phyloP scores from a whole-genome alignment of 1,140 invertebrate species.

The Medauroidea extradentata region DNA sequence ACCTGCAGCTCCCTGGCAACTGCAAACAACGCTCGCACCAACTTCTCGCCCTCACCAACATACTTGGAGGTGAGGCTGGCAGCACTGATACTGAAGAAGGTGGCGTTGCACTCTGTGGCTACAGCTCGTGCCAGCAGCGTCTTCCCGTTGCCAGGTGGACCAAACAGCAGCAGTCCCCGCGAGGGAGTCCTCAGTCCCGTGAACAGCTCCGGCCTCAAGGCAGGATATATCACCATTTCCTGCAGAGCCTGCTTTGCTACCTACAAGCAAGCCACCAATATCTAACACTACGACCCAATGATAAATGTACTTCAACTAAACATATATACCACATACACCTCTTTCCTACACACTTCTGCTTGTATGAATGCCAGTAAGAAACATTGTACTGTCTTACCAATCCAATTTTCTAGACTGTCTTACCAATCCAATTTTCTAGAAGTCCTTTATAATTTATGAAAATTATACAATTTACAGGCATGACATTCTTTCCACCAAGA shows the following conservation, averaged over 20 bases:
- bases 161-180: constrained; percentile 90
- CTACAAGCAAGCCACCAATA: constrained; percentile 39
- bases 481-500: too few relatives aligned
- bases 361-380: too few relatives aligned
- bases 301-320: too few relatives aligned
- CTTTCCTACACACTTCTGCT: too few relatives aligned
- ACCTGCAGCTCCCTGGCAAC: constrained; percentile 86
- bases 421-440: too few relatives aligned
- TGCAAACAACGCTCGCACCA: constrained; percentile 91
- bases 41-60: constrained; percentile 96
- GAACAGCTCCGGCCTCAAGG: constrained; percentile 92
- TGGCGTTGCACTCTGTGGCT: constrained; percentile 84
- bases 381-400: too few relatives aligned
- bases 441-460: too few relatives aligned
- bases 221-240: constrained; percentile 96
- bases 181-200: constrained; percentile 85
- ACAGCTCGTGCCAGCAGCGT: constrained; percentile 87
- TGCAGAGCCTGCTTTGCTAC: constrained; percentile 92
- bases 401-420: too few relatives aligned
- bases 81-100: constrained; percentile 96
- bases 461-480: too few relatives aligned
- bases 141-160: constrained; percentile 93
- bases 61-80: constrained; percentile 98
- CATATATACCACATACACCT: too few relatives aligned
- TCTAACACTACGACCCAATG: too few relatives aligned